These are phyloP conservation scores for Spheniscus humboldti DNA, from an alignment of 2,797 vertebrate genomes.

Conservation along the genomic window DNA sequence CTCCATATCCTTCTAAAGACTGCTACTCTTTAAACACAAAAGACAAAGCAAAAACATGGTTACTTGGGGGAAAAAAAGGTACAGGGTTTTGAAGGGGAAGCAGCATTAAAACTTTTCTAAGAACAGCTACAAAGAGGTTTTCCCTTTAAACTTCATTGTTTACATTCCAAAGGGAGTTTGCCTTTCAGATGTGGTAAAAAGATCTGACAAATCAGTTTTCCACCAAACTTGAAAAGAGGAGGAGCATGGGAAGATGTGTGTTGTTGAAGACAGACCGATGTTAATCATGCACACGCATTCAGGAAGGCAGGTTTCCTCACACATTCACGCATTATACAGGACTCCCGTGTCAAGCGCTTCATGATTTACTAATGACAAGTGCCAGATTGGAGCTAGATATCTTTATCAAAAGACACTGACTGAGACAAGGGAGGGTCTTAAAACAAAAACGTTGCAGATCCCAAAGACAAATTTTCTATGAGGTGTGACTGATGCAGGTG, in stretches of 20 bases:
- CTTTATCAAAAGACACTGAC: not conserved
- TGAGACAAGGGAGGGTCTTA: not conserved
- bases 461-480: not conserved
- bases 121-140: not conserved
- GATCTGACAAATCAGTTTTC: not conserved
- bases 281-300: accelerated
- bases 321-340: accelerated
- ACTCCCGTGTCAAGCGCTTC: not conserved
- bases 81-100: not conserved
- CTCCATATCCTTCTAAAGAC: not conserved
- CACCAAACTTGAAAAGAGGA: not conserved
- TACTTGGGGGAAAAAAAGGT: not conserved
- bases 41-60: not conserved
- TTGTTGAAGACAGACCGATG: not conserved
- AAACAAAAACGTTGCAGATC: not conserved
- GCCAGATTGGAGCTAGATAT: not conserved
- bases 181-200: not conserved
- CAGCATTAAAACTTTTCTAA: not conserved
- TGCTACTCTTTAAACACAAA: not conserved
- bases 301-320: not conserved
- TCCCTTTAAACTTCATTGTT: not conserved
- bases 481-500: not conserved
- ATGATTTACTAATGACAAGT: not conserved
- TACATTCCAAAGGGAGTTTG: not conserved
- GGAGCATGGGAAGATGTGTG: accelerated